phyloP scores from a whole-genome alignment of 2,797 vertebrate genomes.

The Danio kyathit region DNA sequence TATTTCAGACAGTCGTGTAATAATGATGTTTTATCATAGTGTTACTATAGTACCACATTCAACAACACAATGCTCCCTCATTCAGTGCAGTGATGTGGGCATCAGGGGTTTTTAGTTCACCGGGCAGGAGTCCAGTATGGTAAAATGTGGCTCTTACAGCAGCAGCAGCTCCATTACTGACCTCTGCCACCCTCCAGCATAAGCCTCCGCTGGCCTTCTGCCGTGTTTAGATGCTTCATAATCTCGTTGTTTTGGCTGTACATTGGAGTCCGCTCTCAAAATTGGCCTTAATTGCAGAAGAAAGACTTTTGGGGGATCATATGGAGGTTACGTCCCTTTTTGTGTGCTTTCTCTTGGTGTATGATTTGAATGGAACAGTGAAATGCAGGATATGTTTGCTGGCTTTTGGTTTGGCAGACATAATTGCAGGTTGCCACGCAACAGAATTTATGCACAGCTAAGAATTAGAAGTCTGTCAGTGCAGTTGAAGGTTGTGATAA shows the following conservation, averaged over 20 bases:
- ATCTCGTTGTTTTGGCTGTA: slow-evolving; percentile 2
- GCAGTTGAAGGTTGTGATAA: slow-evolving; percentile 70
- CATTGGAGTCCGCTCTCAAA: neutral
- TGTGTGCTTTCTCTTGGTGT: slow-evolving; percentile 30
- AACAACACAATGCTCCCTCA: neutral
- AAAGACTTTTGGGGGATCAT: neutral
- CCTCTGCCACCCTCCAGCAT: slow-evolving; percentile 16
- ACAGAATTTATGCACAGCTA: slow-evolving; percentile 71
- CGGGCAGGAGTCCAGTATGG: slow-evolving; percentile 16
- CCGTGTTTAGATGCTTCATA: slow-evolving; percentile 1
- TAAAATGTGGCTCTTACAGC: slow-evolving; percentile 11
- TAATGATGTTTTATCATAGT: no score
- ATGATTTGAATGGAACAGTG: slow-evolving; percentile 52
- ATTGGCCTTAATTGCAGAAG: neutral
- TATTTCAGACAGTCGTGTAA: no score
- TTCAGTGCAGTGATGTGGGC: slow-evolving; percentile 30
- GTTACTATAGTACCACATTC: neutral
- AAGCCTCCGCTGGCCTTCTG: slow-evolving; percentile 22
- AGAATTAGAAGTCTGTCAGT: slow-evolving; percentile 72
- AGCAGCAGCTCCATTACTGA: slow-evolving; percentile 38
- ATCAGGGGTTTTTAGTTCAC: slow-evolving; percentile 15
- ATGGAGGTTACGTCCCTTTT: slow-evolving; percentile 15
- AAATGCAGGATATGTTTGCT: slow-evolving; percentile 63
- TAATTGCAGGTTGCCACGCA: slow-evolving; percentile 81
- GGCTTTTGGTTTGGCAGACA: slow-evolving; percentile 69